phyloP scores from a whole-genome alignment of 2,797 vertebrate genomes.

The Macrochelys suwanniensis region DNA sequence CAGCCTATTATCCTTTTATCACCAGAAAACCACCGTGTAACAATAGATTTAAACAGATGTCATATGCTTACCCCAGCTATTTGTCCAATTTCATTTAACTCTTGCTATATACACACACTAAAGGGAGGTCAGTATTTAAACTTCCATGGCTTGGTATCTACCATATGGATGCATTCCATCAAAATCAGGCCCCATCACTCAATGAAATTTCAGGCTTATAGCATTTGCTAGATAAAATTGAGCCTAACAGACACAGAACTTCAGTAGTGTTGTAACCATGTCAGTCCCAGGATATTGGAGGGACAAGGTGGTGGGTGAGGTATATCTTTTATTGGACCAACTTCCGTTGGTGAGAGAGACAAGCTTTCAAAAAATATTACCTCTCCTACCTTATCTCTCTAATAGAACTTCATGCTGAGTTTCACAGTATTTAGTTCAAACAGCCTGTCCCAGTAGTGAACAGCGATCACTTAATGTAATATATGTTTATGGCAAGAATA shows the following conservation, averaged over 20 bases:
- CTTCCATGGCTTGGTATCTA: conserved; percentile 65
- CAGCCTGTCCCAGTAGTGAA: conserved; percentile 63
- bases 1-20: conserved; percentile 57
- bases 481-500: background rate
- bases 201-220: conserved; percentile 45
- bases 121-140: conserved; percentile 61
- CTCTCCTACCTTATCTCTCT: too few species aligned
- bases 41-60: conserved; percentile 48
- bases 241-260: conserved; percentile 23
- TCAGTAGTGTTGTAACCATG: background rate
- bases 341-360: too few species aligned
- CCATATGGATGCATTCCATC: conserved; percentile 58
- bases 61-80: conserved; percentile 64
- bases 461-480: conserved; percentile 4
- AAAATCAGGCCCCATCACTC: conserved; percentile 16
- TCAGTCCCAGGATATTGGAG: too few species aligned
- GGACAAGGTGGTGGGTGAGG: too few species aligned
- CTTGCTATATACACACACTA: conserved; percentile 65
- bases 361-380: too few species aligned
- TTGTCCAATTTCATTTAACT: conserved; percentile 65
- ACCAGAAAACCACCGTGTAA: conserved; percentile 24
- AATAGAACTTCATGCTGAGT: conserved; percentile 30
- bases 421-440: conserved; percentile 53
- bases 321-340: too few species aligned
- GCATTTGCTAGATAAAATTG: conserved; percentile 58